These are phyloP conservation scores for Myotis daubentonii DNA, from an alignment of 2,797 vertebrate genomes.

Conservation along the genomic window DNA sequence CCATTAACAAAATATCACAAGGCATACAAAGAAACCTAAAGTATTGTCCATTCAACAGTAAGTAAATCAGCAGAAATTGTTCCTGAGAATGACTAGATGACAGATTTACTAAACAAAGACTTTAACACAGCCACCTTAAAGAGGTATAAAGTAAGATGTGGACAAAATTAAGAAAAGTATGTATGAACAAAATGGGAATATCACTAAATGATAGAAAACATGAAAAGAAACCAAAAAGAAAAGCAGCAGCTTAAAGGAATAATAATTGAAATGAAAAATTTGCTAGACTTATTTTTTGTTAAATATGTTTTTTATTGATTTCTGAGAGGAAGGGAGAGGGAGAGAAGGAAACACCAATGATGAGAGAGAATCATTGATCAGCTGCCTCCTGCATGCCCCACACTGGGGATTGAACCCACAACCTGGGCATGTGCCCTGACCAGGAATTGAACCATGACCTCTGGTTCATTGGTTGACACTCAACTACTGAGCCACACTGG, in stretches of 20 bases:
- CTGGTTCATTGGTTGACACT: neutral
- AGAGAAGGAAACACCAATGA: too few species aligned
- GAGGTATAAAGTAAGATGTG: neutral
- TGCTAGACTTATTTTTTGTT: neutral
- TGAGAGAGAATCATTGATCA: too few species aligned
- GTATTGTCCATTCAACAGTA: neutral
- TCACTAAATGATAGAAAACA: neutral
- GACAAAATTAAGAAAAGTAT: neutral
- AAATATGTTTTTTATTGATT: too few species aligned
- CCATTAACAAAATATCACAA: neutral
- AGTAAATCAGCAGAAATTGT: neutral
- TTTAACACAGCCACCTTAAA: neutral
- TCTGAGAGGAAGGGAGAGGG: too few species aligned
- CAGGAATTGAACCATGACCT: too few species aligned
- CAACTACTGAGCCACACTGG: neutral
- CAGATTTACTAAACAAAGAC: neutral
- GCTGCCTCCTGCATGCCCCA: too few species aligned
- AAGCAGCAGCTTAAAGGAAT: neutral
- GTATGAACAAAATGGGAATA: neutral
- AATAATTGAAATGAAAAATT: conserved; percentile 1
- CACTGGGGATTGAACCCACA: too few species aligned
- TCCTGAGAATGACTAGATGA: neutral
- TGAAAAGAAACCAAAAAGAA: neutral
- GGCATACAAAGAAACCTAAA: neutral
- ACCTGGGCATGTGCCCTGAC: too few species aligned